Evolutionary conservation across 2,888 invertebrate genomes (phyloP).

Genomic region (Macaria notata): DNA sequence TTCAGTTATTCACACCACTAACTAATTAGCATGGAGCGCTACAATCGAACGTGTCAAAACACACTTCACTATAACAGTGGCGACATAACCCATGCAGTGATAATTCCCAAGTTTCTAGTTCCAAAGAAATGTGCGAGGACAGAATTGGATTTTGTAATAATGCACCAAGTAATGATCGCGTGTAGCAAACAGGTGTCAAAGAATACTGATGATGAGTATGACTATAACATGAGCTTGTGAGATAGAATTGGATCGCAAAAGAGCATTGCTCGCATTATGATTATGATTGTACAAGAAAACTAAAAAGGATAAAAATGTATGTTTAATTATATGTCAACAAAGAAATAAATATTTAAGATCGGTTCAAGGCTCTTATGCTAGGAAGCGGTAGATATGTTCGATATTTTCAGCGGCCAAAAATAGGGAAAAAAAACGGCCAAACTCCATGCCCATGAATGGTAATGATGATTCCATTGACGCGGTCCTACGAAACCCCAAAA

Average conservation of each 20-base stretch:
- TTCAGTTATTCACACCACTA: slow-evolving; percentile 9
- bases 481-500: slow-evolving; percentile 25
- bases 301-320: no score
- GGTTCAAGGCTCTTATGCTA: no score
- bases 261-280: no score
- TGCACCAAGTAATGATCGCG: not conserved
- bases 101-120: slow-evolving; percentile 23
- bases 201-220: not conserved
- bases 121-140: slow-evolving; percentile 15
- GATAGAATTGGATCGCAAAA: no score
- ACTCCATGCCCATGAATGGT: slow-evolving; percentile 17
- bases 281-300: no score
- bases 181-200: slow-evolving; percentile 2
- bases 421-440: slow-evolving; percentile 17
- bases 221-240: not conserved
- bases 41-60: slow-evolving; percentile 23
- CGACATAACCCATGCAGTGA: slow-evolving; percentile 7
- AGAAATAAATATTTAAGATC: no score
- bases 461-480: slow-evolving; percentile 14
- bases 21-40: slow-evolving; percentile 10
- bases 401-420: no score
- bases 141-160: slow-evolving; percentile 6
- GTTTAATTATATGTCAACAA: no score
- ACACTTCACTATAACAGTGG: slow-evolving; percentile 4
- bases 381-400: no score